Conservation (phyloP, 1,140 invertebrate species). For the Oscheius sp. region DNA sequence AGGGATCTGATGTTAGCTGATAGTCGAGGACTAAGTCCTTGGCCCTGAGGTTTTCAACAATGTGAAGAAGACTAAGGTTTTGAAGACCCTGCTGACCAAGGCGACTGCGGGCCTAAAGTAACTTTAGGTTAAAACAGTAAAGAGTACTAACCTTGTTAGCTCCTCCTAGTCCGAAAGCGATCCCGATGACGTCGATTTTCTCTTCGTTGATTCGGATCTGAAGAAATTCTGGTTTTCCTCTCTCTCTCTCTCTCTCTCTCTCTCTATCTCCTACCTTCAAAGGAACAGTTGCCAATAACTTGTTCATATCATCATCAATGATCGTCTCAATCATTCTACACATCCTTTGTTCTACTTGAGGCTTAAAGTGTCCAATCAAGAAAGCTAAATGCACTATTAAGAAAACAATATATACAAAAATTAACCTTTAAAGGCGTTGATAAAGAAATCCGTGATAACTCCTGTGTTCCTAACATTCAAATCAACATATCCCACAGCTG, state of each 20-base stretch:
- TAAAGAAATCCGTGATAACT: constrained; percentile 60
- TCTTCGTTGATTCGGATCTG: constrained; percentile 58
- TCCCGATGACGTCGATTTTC: constrained; percentile 56
- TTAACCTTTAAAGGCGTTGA: constrained; percentile 58
- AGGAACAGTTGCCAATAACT: constrained; percentile 56
- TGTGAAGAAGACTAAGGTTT: constrained; percentile 58
- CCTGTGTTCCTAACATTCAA: constrained; percentile 60
- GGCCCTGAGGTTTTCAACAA: constrained; percentile 53
- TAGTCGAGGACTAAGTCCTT: constrained; percentile 58
- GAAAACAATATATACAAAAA: too few species aligned
- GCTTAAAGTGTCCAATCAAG: constrained; percentile 56
- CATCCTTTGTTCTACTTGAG: constrained; percentile 59
- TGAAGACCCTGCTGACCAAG: constrained; percentile 8
- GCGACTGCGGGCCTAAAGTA: background rate
- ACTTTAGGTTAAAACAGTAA: background rate
- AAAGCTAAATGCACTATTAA: constrained; percentile 51
- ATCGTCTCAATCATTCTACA: constrained; percentile 60
- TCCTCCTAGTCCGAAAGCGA: constrained; percentile 55
- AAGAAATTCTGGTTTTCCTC: background rate
- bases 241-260: too few species aligned
- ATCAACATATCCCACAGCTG: constrained; percentile 60
- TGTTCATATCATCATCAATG: constrained; percentile 59
- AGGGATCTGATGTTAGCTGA: constrained; percentile 52
- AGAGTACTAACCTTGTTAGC: constrained; percentile 26
- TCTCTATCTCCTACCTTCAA: constrained; percentile 48